Base-by-base conservation (phyloP, 2,797 vertebrate genomes). In the Sparus aurata region DNA sequence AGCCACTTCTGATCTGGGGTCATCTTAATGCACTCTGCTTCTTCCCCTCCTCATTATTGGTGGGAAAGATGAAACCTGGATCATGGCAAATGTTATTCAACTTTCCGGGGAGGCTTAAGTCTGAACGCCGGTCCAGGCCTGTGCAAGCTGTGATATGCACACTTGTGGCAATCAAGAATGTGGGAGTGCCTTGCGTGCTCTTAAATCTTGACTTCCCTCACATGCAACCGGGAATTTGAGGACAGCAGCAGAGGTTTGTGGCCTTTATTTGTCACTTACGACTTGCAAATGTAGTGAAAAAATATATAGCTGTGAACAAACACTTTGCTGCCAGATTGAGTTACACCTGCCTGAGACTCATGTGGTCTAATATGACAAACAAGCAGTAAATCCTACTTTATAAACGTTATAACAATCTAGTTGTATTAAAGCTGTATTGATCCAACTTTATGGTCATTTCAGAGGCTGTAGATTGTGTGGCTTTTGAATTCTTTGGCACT, bases 91-190 rank as follows among this genome's bases (percentile, higher is more conserved):
- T 79, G 77, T 91, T 90, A 90, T 91, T 92, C 85, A 87, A 88
- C 88, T 90, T 94, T 91, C 87, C 70, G 84, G 81, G 85, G 75
- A 85, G 85, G 89, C 87, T 92, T 91, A 85, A 69, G 69, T 78
- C 57, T 69, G 69, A 87, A 83, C 27, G 59, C 83, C 58, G 75
- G 90, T 68, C 86, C 83, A 16, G 85, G 82, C 83, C 70, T 68
- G 81, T 82, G 82, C 88, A 90, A 78, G 89, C 83, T 74, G 79
- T 69, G 77, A 92, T 90, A 91, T 90, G 91, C 91, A 90, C 91
- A 91, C 89, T 93, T 92, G 91, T 78, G 87, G 82, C 70, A 77
- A 86, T 88, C 54, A 73, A 92, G 90, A 94, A 94, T 93, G 85
- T 92, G 88, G 91, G 92, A 90, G 94, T 75, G 92, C 76, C 88